phyloP scores from a whole-genome alignment of 2,113 vertebrate species.

The Clarias batrachus region DNA sequence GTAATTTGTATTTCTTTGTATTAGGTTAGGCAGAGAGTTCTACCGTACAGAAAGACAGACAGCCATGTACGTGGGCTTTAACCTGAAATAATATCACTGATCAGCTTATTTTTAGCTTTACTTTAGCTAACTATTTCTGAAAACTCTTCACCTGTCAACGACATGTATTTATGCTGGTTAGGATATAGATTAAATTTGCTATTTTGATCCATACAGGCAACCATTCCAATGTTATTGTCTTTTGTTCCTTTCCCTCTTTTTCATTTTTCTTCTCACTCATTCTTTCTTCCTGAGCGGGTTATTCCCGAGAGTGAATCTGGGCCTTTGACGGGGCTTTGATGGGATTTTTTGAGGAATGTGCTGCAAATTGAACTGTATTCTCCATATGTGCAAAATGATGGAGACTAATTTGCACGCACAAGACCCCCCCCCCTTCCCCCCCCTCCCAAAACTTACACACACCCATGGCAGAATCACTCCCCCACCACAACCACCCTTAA shows the following conservation, averaged over 20 bases:
- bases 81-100: too few relatives aligned
- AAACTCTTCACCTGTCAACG: too few relatives aligned
- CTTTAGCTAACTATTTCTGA: too few relatives aligned
- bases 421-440: background rate
- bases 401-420: constrained; percentile 38
- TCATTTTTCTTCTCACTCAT: background rate
- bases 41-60: too few relatives aligned
- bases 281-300: background rate
- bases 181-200: background rate
- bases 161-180: background rate
- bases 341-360: constrained; percentile 41
- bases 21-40: too few relatives aligned
- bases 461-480: background rate
- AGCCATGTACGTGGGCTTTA: too few relatives aligned
- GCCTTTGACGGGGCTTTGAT: constrained; percentile 36
- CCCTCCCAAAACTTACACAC: background rate
- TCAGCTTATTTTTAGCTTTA: too few relatives aligned
- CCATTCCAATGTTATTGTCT: constrained; percentile 15
- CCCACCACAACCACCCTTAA: background rate
- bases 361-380: constrained; percentile 43
- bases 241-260: constrained; percentile 5
- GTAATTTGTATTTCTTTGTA: too few relatives aligned
- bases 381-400: constrained; percentile 36
- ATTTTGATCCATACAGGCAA: background rate
- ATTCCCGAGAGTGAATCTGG: constrained; percentile 18